Evolutionary conservation across 2,888 invertebrate genomes (phyloP).

Genomic region (Deilephila porcellus): DNA sequence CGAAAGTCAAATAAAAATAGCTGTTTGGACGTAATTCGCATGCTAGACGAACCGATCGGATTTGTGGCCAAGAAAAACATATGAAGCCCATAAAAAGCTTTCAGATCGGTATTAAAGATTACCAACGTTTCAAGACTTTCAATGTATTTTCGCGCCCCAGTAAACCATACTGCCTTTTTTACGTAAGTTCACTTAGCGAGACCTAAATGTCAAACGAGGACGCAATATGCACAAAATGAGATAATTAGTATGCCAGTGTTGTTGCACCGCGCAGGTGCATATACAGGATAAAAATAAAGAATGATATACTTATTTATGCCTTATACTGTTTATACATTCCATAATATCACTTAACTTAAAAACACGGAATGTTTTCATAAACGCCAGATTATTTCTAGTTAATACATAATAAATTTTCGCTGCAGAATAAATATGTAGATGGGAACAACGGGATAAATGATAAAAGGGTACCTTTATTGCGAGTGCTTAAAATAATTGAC

Average conservation of each 20-base stretch:
- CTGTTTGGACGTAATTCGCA: slow-evolving; percentile 38
- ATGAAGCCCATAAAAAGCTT: slow-evolving; percentile 12
- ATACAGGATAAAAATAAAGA: not conserved
- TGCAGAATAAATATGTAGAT: no score
- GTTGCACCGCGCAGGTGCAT: not conserved
- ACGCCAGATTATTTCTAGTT: no score
- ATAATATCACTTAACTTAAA: no score
- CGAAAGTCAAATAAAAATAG: slow-evolving; percentile 44
- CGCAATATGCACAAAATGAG: slow-evolving; percentile 6
- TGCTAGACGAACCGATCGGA: slow-evolving; percentile 32
- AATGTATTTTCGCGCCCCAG: not conserved
- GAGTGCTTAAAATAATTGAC: no score
- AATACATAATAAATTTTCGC: no score
- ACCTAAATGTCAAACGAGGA: not conserved
- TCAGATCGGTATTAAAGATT: not conserved
- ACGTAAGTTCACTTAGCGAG: not conserved
- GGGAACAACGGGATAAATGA: no score
- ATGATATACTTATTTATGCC: not conserved
- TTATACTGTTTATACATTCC: no score
- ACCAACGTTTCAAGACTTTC: not conserved
- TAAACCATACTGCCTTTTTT: not conserved
- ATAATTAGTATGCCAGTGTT: not conserved
- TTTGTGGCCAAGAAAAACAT: slow-evolving; percentile 41
- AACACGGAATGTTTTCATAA: no score
- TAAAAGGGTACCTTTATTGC: no score